phyloP scores from a whole-genome alignment of 2,797 vertebrate genomes.

The Glossophaga mutica region DNA sequence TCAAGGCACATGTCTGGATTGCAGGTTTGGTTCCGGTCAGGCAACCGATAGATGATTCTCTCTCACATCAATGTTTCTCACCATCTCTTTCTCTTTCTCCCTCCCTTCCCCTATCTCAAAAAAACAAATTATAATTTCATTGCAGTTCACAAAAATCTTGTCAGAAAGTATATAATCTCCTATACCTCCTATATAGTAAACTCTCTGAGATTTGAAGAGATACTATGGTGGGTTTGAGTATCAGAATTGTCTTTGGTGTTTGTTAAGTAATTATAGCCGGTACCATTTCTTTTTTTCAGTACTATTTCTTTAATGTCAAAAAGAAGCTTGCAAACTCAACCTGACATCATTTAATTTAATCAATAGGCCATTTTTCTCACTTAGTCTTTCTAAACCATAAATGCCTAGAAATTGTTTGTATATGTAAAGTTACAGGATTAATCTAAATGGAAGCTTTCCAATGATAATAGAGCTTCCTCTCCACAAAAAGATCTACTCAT shows the following conservation, averaged over 20 bases:
- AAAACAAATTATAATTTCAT: not conserved
- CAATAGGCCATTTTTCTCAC: not conserved
- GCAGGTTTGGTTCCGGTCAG: too few relatives aligned
- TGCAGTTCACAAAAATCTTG: not conserved
- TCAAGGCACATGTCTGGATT: too few relatives aligned
- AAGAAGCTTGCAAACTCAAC: not conserved
- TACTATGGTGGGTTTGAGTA: not conserved
- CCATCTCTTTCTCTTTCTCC: too few relatives aligned
- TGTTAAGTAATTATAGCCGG: not conserved
- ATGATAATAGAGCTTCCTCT: not conserved
- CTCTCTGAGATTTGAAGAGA: not conserved
- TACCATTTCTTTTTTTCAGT: not conserved
- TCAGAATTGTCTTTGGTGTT: not conserved
- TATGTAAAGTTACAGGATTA: constrained; percentile 19
- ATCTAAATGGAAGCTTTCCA: not conserved
- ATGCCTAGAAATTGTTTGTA: not conserved
- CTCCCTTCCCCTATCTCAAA: not conserved
- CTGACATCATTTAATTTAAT: not conserved
- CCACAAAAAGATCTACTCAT: not conserved
- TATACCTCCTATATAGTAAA: not conserved
- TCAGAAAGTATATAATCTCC: not conserved
- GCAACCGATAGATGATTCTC: too few relatives aligned
- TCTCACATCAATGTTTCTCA: too few relatives aligned
- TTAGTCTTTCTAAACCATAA: not conserved
- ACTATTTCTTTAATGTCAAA: not conserved